Evolutionary conservation across 2,888 invertebrate genomes (phyloP).

Genomic region (Melanostoma mellinum): DNA sequence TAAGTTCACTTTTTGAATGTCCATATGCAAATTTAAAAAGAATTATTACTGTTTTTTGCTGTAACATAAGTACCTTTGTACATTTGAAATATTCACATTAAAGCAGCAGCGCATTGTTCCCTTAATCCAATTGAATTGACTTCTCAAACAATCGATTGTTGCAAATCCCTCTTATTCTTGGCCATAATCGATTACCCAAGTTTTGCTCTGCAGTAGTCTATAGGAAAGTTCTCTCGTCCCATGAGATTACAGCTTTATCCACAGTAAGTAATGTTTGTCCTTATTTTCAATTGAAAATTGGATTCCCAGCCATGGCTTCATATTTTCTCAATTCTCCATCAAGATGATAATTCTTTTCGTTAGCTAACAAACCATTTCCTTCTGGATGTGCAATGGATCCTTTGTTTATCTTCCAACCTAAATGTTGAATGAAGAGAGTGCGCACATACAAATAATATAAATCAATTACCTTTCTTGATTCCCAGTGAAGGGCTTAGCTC

Average conservation of each 20-base stretch:
- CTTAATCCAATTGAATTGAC: slow-evolving; percentile 57
- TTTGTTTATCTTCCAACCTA: slow-evolving; percentile 24
- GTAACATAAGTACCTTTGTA: neutral
- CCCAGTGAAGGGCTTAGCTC: slow-evolving; percentile 4
- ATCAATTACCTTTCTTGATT: slow-evolving; percentile 63
- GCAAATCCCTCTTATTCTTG: slow-evolving; percentile 48
- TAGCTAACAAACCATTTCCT: slow-evolving; percentile 55
- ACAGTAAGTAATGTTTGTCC: slow-evolving; percentile 70
- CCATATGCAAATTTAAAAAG: too few relatives aligned
- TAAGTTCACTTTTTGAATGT: too few relatives aligned
- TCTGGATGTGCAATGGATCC: slow-evolving; percentile 35
- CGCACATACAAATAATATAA: slow-evolving; percentile 25
- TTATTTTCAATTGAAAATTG: slow-evolving; percentile 67
- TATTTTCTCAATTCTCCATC: slow-evolving; percentile 28
- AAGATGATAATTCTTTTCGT: slow-evolving; percentile 59
- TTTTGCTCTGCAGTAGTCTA: neutral
- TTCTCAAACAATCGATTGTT: slow-evolving; percentile 54
- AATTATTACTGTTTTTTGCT: neutral
- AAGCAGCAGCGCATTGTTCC: slow-evolving; percentile 14
- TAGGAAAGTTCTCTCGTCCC: neutral
- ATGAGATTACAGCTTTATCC: slow-evolving; percentile 51
- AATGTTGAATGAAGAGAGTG: slow-evolving; percentile 27
- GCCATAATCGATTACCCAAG: slow-evolving; percentile 62
- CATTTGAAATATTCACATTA: slow-evolving; percentile 13
- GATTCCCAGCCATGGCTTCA: slow-evolving; percentile 46